Percentiles rank a stretch among this genome's conserved stretches.
Evolutionary conservation across 2,113 vertebrate species (phyloP).

Genomic region (Solea solea): DNA sequence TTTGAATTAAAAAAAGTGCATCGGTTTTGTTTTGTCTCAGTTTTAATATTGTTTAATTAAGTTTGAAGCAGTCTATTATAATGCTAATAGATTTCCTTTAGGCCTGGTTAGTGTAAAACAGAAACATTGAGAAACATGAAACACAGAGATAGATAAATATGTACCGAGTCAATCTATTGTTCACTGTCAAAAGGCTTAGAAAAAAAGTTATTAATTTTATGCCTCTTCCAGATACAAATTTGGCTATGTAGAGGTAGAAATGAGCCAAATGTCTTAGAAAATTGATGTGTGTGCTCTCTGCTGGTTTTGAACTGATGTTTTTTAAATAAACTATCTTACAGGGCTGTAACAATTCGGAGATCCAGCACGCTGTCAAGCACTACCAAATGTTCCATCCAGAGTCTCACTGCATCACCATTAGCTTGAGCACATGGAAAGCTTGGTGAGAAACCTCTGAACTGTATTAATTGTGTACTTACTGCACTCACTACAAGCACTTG

Average conservation of each 20-base stretch:
- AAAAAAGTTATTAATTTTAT: not conserved
- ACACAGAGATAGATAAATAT: too few relatives aligned
- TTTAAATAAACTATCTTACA: conserved; percentile 55
- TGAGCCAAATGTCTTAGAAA: not conserved
- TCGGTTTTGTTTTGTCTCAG: too few relatives aligned
- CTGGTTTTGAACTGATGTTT: not conserved
- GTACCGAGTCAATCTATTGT: not conserved
- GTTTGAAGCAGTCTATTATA: too few relatives aligned
- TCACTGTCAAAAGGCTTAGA: not conserved
- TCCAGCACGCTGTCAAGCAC: conserved; percentile 91
- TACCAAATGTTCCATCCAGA: conserved; percentile 85
- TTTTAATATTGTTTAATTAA: too few relatives aligned
- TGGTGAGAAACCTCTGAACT: conserved; percentile 84
- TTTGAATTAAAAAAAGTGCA: too few relatives aligned
- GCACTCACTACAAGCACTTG: not conserved
- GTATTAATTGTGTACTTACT: conserved; percentile 10
- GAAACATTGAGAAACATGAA: too few relatives aligned
- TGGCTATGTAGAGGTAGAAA: not conserved
- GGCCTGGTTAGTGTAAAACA: too few relatives aligned
- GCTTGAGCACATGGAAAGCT: conserved; percentile 91
- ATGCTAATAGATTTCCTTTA: too few relatives aligned
- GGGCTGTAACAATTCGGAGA: conserved; percentile 92
- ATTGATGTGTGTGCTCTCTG: not conserved
- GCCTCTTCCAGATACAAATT: not conserved
- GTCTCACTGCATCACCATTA: conserved; percentile 92